Conservation (phyloP, 2,888 invertebrate genomes). For the Caenorhabditis sp. region DNA sequence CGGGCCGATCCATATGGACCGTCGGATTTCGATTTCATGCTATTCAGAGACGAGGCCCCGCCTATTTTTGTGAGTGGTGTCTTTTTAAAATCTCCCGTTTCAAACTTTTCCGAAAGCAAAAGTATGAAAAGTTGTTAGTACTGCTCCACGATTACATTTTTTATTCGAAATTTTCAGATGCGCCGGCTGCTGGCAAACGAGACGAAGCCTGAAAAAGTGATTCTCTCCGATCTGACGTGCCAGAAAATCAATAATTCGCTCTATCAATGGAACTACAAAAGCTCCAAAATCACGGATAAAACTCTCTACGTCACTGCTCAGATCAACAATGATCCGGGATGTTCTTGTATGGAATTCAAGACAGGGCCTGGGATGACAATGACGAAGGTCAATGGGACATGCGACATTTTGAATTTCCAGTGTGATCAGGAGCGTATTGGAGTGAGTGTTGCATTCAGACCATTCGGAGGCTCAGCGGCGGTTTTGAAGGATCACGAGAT, state of each 20-base stretch:
- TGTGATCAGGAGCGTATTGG: background rate
- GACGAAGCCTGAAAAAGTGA: background rate
- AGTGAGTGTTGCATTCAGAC: background rate
- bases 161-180: background rate
- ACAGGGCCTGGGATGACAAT: background rate
- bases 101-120: too few species aligned
- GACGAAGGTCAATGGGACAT: background rate
- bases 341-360: background rate
- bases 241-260: background rate
- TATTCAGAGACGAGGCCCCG: constrained; percentile 19
- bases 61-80: constrained; percentile 21
- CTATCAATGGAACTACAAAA: constrained; percentile 2
- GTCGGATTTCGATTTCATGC: background rate
- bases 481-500: background rate
- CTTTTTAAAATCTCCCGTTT: too few species aligned
- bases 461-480: background rate
- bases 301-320: constrained; percentile 3
- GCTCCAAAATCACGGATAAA: constrained; percentile 8
- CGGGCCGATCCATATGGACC: background rate
- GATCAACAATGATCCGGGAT: background rate
- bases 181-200: background rate
- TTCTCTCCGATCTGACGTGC: background rate
- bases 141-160: too few species aligned
- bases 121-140: too few species aligned
- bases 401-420: background rate